These are phyloP conservation scores for Holothuria leucospilota DNA, from an alignment of 53 echinoderm and acorn worm genomes.

Conservation along the genomic window DNA sequence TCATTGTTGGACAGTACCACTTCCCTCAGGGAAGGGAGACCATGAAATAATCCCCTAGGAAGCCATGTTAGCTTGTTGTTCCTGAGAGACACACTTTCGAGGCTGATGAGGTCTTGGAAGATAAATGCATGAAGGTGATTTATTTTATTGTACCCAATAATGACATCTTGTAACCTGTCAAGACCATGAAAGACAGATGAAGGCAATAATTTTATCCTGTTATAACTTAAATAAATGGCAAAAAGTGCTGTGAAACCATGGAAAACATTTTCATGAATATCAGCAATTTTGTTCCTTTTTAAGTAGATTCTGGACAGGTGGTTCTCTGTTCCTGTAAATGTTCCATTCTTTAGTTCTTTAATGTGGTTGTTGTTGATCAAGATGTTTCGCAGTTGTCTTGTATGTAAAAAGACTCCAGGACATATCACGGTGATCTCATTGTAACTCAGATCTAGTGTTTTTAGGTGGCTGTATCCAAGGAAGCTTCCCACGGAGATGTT, in stretches of 20 bases:
- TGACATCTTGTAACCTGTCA: too few relatives aligned
- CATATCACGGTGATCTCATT: background rate
- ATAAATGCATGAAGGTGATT: too few relatives aligned
- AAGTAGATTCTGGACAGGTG: background rate
- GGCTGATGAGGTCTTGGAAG: too few relatives aligned
- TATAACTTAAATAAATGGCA: too few relatives aligned
- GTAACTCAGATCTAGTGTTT: background rate
- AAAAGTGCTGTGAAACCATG: too few relatives aligned
- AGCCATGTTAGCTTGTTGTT: background rate
- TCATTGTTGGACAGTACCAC: background rate
- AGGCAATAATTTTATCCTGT: too few relatives aligned
- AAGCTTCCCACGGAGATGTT: too few relatives aligned
- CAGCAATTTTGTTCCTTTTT: background rate
- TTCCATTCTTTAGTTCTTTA: background rate
- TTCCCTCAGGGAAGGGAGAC: slow-evolving; percentile 8
- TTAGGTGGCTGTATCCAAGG: background rate
- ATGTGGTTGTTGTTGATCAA: background rate
- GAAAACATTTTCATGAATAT: too few relatives aligned
- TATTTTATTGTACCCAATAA: too few relatives aligned
- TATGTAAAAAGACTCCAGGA: background rate
- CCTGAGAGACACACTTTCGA: background rate
- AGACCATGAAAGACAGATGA: too few relatives aligned
- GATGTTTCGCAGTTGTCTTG: background rate
- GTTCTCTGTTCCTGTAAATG: slow-evolving; percentile 7
- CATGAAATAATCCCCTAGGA: slow-evolving; percentile 2